phyloP scores from a whole-genome alignment of 2,113 vertebrate genomes.

The Cyrtonyx montezumae region DNA sequence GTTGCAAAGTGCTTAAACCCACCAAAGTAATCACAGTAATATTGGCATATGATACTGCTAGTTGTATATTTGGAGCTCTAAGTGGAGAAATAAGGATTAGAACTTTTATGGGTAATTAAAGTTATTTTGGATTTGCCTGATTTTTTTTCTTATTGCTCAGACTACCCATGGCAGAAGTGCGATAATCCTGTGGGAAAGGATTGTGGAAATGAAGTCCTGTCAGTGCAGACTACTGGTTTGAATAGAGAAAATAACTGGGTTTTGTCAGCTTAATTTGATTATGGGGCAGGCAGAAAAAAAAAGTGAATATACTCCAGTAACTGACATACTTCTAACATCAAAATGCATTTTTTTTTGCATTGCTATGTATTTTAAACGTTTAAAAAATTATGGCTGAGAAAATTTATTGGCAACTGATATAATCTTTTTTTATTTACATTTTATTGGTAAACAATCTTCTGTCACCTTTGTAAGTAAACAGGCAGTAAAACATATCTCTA shows the following conservation, averaged over 20 bases:
- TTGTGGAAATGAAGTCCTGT: conserved; percentile 20
- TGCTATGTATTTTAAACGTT: background rate
- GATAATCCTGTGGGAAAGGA: conserved; percentile 28
- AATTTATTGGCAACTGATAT: background rate
- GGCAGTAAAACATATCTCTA: conserved; percentile 54
- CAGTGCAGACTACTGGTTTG: background rate
- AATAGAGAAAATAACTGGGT: background rate
- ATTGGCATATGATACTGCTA: background rate
- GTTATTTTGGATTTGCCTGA: background rate
- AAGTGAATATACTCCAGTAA: background rate
- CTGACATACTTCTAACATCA: background rate
- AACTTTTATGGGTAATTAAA: conserved; percentile 19
- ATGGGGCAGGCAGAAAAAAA: background rate
- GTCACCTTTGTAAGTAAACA: conserved; percentile 37
- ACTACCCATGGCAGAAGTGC: background rate
- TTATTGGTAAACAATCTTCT: conserved; percentile 39
- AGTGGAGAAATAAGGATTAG: background rate
- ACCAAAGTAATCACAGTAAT: background rate
- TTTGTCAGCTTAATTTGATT: background rate
- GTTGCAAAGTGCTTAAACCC: background rate
- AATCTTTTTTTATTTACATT: background rate
- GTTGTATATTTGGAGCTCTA: background rate
- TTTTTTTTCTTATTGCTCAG: background rate
- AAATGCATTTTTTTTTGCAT: background rate
- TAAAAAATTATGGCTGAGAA: background rate